A percentile compares a stretch with the other conserved stretches of the same genome.
phyloP scores from a whole-genome alignment of 2,888 invertebrate species.

The Plebejus melissa region DNA sequence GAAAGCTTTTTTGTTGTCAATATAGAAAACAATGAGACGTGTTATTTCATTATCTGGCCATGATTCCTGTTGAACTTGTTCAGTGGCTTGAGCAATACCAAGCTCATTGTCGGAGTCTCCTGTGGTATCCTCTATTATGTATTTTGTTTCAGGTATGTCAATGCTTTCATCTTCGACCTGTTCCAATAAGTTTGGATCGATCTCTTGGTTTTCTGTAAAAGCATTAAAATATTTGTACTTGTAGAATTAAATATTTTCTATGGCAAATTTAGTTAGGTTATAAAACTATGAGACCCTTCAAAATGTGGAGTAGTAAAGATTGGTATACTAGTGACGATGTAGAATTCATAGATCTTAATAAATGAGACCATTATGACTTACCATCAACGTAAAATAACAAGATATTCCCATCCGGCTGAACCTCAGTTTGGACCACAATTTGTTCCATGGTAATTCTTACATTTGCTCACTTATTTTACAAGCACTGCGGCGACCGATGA shows the following conservation, averaged over 20 bases:
- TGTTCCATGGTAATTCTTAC: conserved; percentile 50
- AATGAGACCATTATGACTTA: conserved; percentile 40
- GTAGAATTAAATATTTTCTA: neutral
- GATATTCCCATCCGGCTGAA: conserved; percentile 63
- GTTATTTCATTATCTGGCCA: conserved; percentile 61
- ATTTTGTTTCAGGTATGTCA: conserved; percentile 39
- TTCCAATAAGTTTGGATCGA: conserved; percentile 37
- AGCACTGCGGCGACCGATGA: neutral
- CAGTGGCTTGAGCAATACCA: conserved; percentile 36
- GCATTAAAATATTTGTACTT: neutral
- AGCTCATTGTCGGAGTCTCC: conserved; percentile 39
- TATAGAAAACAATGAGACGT: conserved; percentile 60
- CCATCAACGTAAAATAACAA: conserved; percentile 69
- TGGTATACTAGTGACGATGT: neutral
- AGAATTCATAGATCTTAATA: neutral
- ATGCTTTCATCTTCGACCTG: conserved; percentile 34
- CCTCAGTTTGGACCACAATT: conserved; percentile 63
- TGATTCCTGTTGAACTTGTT: conserved; percentile 39
- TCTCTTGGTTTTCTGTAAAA: conserved; percentile 52
- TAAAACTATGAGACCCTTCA: neutral
- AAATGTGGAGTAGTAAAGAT: neutral
- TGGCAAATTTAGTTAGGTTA: neutral
- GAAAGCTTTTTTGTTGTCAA: conserved; percentile 65
- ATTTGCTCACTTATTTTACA: neutral
- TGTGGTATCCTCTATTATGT: conserved; percentile 42